Conservation (phyloP, 2,797 vertebrate species). For the Rhodeus uyekii region DNA sequence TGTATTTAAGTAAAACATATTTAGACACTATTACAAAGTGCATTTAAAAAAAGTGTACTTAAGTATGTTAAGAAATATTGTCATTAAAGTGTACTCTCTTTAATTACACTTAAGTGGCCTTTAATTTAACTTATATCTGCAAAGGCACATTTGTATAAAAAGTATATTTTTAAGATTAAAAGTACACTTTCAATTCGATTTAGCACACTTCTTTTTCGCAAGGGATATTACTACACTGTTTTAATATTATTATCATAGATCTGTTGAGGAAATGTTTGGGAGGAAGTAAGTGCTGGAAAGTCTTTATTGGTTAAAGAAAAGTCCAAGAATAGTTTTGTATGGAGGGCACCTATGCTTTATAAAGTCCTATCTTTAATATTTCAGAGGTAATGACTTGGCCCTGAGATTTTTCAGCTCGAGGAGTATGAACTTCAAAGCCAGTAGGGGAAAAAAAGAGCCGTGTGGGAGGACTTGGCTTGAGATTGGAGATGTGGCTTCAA, state of each 20-base stretch:
- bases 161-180: too few species aligned
- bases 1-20: too few species aligned
- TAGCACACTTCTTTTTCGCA: too few species aligned
- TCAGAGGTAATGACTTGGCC: neutral
- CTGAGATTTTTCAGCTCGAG: conserved; percentile 19
- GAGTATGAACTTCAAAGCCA: conserved; percentile 51
- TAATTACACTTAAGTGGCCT: too few species aligned
- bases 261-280: neutral
- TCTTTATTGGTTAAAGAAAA: neutral
- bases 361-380: neutral
- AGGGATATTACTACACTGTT: neutral
- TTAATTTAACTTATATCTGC: too few species aligned
- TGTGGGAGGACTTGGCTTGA: conserved; percentile 20
- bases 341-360: neutral
- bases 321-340: neutral
- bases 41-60: too few species aligned
- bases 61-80: too few species aligned
- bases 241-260: neutral
- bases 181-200: too few species aligned
- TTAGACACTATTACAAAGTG: too few species aligned
- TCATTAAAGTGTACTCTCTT: too few species aligned
- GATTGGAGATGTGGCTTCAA: conserved; percentile 40
- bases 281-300: neutral
- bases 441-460: neutral
- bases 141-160: too few species aligned